Percentiles rank a stretch among this genome's conserved stretches.
Conservation (phyloP, 2,888 invertebrate genomes). For the Sphaerophoria taeniata region DNA sequence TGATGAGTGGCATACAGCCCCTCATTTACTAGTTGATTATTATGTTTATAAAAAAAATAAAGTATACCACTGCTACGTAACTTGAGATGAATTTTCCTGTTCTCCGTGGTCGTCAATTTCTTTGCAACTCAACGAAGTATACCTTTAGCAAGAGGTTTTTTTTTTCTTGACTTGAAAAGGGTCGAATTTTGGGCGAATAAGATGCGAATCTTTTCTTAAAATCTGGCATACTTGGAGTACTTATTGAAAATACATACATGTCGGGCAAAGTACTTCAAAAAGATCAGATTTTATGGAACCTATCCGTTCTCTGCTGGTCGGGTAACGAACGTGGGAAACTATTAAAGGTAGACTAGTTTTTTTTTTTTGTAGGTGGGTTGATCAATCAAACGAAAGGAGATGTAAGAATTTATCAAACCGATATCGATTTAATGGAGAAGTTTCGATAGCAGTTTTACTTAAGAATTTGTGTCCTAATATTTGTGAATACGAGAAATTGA, state of each 20-base stretch:
- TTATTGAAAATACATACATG: slow-evolving; percentile 29
- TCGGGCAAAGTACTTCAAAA: slow-evolving; percentile 23
- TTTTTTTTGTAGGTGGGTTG: slow-evolving; percentile 13
- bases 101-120: slow-evolving; percentile 65
- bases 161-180: slow-evolving; percentile 59
- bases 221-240: slow-evolving; percentile 46
- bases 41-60: slow-evolving; percentile 64
- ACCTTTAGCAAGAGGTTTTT: slow-evolving; percentile 34
- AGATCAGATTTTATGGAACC: slow-evolving; percentile 41
- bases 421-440: too few relatives aligned
- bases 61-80: slow-evolving; percentile 72
- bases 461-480: too few relatives aligned
- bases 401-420: neutral
- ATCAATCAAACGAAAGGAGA: neutral
- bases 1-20: slow-evolving; percentile 72
- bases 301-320: neutral
- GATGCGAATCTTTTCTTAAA: slow-evolving; percentile 67
- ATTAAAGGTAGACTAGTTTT: slow-evolving; percentile 9
- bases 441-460: too few relatives aligned
- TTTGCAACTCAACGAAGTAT: slow-evolving; percentile 43
- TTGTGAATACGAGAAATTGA: too few relatives aligned
- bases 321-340: slow-evolving; percentile 58
- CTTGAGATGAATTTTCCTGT: slow-evolving; percentile 76
- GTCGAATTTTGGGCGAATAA: slow-evolving; percentile 63
- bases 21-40: slow-evolving; percentile 73